These are phyloP conservation scores for Scelioninae gen. 2 DNA, from an alignment of 2,888 invertebrate genomes.

Conservation along the genomic window DNA sequence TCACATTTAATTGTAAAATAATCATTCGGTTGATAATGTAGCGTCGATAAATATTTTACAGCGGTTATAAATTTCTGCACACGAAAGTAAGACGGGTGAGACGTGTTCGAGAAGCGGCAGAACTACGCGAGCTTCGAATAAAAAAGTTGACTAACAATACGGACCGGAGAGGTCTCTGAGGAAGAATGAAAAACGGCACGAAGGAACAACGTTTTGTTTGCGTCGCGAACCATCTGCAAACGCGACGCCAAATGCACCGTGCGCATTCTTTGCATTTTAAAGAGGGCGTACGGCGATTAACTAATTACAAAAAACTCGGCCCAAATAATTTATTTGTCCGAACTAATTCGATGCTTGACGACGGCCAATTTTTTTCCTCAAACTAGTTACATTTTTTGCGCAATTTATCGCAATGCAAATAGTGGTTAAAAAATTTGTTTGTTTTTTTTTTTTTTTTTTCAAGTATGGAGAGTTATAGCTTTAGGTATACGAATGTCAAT, in stretches of 20 bases:
- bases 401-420: no score
- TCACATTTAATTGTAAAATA: no score
- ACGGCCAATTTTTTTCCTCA: not conserved
- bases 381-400: no score
- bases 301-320: slow-evolving; percentile 13
- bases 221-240: slow-evolving; percentile 34
- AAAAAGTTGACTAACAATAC: slow-evolving; percentile 43
- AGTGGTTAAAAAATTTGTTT: no score
- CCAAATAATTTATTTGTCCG: slow-evolving; percentile 1
- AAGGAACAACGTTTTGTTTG: slow-evolving; percentile 36
- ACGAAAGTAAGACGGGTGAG: no score
- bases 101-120: slow-evolving; percentile 1
- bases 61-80: no score
- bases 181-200: slow-evolving; percentile 31
- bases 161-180: slow-evolving; percentile 18
- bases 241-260: slow-evolving; percentile 37
- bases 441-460: no score
- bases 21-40: no score
- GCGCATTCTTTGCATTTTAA: slow-evolving; percentile 40
- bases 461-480: no score
- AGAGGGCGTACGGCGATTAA: slow-evolving; percentile 19
- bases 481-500: no score
- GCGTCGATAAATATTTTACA: no score
- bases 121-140: slow-evolving; percentile 2
- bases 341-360: not conserved